Conservation (phyloP, 1,140 invertebrate species). For the Drosophila fuyamai region DNA sequence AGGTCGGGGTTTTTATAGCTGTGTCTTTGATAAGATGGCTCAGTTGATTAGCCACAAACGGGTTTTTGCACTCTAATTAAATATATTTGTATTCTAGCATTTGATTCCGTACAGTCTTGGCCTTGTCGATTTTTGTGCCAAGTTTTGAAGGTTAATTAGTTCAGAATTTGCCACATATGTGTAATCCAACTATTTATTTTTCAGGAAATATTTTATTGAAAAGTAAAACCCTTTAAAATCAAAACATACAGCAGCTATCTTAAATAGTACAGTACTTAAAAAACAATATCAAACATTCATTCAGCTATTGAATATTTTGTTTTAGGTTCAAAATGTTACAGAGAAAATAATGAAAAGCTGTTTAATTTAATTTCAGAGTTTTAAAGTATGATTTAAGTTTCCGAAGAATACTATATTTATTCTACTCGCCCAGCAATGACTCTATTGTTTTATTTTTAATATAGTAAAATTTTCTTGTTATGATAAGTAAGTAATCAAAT, state of each 20-base stretch:
- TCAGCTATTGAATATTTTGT: no score
- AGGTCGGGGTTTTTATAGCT: constrained; percentile 33
- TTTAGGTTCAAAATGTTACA: no score
- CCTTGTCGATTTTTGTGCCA: constrained; percentile 7
- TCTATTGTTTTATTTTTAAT: no score
- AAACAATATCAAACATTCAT: no score
- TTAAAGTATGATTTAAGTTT: no score
- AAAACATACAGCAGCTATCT: no score
- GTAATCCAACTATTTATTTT: not conserved
- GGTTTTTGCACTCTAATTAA: constrained; percentile 27
- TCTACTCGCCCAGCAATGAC: no score
- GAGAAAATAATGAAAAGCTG: no score
- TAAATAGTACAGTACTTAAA: no score
- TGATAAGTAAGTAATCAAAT: not conserved
- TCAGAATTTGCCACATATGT: not conserved
- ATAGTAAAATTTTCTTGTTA: no score
- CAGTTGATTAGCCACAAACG: constrained; percentile 23
- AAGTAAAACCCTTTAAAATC: not conserved
- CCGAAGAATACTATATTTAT: no score
- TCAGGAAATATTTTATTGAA: not conserved
- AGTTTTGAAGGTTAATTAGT: constrained; percentile 11
- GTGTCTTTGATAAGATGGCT: constrained; percentile 8
- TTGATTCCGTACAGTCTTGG: not conserved
- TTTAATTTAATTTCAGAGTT: no score
- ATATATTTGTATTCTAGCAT: constrained; percentile 13